Base-by-base conservation (phyloP, 2,888 invertebrate genomes). In the Agriopis marginaria region DNA sequence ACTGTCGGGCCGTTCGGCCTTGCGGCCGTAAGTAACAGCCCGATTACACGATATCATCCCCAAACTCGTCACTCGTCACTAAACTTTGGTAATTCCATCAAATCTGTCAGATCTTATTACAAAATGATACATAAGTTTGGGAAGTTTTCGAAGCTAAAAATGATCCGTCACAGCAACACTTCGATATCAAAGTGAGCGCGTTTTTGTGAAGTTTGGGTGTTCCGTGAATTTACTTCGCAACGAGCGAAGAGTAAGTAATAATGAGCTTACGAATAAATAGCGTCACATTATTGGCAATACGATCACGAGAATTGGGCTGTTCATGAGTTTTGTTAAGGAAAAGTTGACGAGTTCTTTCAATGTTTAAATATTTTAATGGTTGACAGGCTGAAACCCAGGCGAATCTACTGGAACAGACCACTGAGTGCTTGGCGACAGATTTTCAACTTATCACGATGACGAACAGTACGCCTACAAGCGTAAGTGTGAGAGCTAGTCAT, bases 91-190 rank as follows among this genome's bases (percentile, higher is more conserved):
- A 58, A 56, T 54, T 53, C 65, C 61, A 62, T 59, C 61, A 49
- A 68, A 63, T 64, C 60, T 17, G 59, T 53, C 62, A 45, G 58
- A 59, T 42, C 51, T 68, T 47, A 51, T 68, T 63, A 63, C 63
- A 50, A 54, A 55, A 68, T 63, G 64, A 68, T 64, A 53, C 54
- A 55, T 64, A 63, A 63, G 42, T 60, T 42, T 12, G 23, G 42
- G 10, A 64, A 64, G 58, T 63, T 60, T 53, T 45, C 51, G 53
- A 59, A 59, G 63, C 47, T 42, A 55, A 44, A 68, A 68, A 60
- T 68, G 39, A 60, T 60, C 59, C 60, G 44, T 47, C 51, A 59
- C 60, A 51, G 40, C 50, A 51, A 58, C 58, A 58, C 53, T 63
- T 47, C 51, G 53, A 54, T 40, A 63, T 63, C 63, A 63, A 63